Base-by-base conservation (phyloP, 2,888 invertebrate species). In the Odontocolon sp. region DNA sequence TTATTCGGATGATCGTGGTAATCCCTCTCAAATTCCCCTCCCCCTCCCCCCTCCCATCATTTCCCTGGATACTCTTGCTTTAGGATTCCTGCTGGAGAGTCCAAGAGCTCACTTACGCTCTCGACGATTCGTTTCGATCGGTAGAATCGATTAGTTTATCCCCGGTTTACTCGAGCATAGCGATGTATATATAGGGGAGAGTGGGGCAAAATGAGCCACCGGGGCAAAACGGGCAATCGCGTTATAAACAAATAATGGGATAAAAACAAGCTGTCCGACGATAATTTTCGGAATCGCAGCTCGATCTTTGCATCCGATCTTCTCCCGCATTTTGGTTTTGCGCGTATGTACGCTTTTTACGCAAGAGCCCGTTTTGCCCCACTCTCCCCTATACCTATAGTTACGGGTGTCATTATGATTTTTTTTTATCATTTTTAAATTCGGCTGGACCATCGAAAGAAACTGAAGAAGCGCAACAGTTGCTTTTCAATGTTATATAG, bases 1-100 rank as follows among this genome's bases (percentile, higher is more conserved):
- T 89, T 88, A 88, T 88, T 89, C 87, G 86, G 87, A 88, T 88
- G 86, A 88, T 89, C 88, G 85, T 82, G 78, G 84, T 85, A 85
- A 85, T 88, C 87, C 86, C 82, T 76, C 81, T 84, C 82, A 81
- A 82, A 85, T 80, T 84, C 77, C 50, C 52, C 59, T 26, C 47
- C 47, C 52, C 26, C 14, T 31, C 33, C 45, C 42, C 26, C 6
- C 45, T 54, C 59, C 31, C 59, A n/a, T n/a, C n/a, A n/a, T n/a
- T n/a, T n/a, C n/a, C n/a, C n/a, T n/a, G n/a, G n/a, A n/a, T n/a
- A 28, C 57, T 31, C 14, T 45, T 42, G 42, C 52, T 21, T 8
- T 16, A 36, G 26, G 38, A 52, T 23, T 31, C 4, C 31, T 3
- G 36, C 11, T 33, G 21, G 9, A 64, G 18, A 47, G 14, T 16